Evolutionary conservation across 2,797 vertebrate species (phyloP), one percentile per base, ranked within the genome.

Genomic region (Argya squamiceps): DNA sequence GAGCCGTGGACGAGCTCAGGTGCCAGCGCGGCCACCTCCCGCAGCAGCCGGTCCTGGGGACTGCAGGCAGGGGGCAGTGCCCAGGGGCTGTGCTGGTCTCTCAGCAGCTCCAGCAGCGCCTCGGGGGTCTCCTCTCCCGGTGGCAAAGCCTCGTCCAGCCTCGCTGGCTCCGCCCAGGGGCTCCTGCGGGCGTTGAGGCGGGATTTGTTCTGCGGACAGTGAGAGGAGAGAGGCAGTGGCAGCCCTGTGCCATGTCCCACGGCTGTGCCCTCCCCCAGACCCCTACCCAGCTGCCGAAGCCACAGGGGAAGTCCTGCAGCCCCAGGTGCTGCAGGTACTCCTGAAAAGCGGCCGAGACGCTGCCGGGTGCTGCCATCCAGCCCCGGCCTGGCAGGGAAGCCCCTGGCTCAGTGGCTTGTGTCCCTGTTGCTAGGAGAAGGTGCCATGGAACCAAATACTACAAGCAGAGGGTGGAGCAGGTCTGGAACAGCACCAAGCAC

Each of bases 241-340:
- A 67, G 29, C 46, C 22, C 53, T 3, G 15, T 9, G 4, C 49
- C 37, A 3, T 0, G 0, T 3, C 74, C 75, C 36, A 14, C 0
- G 0, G 44, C 26, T 26, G 37, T 34, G 50, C 18, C 9, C 37
- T 11, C 17, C 16, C 12, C 32, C 22, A 18, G 12, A 10, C 3
- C 50, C 95, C 95, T 98, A 99, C 99, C 99, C 98, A 99, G 96
- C 97, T 98, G 77, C 98, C 98, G 0, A 50, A 5, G 89, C 98
- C 98, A 19, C 99, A 98, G 11, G 99, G 99, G 92, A 99, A 99
- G 62, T 98, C 98, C 15, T 32, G 96, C 88, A 99, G 97, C 74
- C 97, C 96, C 88, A 99, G 91, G 30, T 8, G 44, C 32, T 14
- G 71, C 76, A 99, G 97, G 47, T 98, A 97, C 74, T 98, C 85